Percentiles rank a stretch among this genome's conserved stretches.
Evolutionary conservation across 2,888 invertebrate species (phyloP).

Genomic region (Pterobdella sp.): DNA sequence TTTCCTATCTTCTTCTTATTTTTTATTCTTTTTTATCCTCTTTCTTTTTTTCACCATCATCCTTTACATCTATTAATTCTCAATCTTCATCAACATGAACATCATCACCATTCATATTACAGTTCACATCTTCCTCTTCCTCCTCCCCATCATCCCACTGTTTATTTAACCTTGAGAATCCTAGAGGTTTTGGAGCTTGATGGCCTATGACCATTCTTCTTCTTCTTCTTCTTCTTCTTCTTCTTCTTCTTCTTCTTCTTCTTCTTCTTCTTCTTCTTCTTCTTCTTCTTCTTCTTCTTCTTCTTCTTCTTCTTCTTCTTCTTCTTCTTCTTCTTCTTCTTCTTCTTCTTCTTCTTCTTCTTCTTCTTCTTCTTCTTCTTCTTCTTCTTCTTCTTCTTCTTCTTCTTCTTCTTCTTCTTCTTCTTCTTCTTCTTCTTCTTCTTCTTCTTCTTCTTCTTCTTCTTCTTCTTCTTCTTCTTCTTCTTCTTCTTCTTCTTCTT

Average conservation of each 20-base stretch:
- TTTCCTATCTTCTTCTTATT: too few relatives aligned
- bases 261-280: conserved; percentile 20
- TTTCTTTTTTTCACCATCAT: too few relatives aligned
- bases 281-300: conserved; percentile 20
- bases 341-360: conserved; percentile 18
- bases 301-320: conserved; percentile 18
- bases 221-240: background rate
- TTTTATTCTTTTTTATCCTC: too few relatives aligned
- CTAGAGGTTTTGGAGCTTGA: too few relatives aligned
- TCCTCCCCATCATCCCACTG: too few relatives aligned
- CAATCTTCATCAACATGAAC: too few relatives aligned
- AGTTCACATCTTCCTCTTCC: too few relatives aligned
- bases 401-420: conserved; percentile 14
- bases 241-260: conserved; percentile 11
- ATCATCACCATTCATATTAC: too few relatives aligned
- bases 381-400: conserved; percentile 20
- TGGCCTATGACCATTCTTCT: background rate
- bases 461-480: conserved; percentile 18
- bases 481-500: conserved; percentile 20
- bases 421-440: conserved; percentile 20
- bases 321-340: conserved; percentile 20
- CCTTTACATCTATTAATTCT: too few relatives aligned
- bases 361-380: conserved; percentile 20
- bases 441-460: conserved; percentile 18
- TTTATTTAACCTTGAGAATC: too few relatives aligned